A percentile compares a stretch with the other conserved stretches of the same genome.
Evolutionary conservation across 2,113 vertebrate species (phyloP).

Genomic region (Rhadina sibilatrix): DNA sequence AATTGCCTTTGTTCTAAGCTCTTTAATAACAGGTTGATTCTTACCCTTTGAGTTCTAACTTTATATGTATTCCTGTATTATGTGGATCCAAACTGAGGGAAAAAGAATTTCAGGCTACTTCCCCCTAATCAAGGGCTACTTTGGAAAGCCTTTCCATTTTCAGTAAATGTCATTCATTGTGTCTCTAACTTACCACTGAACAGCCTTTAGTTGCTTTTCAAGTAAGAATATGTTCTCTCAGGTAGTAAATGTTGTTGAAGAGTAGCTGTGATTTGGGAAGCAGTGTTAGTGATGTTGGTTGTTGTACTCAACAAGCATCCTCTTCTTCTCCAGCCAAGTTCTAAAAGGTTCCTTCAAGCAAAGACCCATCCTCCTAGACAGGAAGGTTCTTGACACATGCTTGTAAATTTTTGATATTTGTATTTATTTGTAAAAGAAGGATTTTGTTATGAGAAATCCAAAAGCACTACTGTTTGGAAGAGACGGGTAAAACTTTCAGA

Average conservation of each 20-base stretch:
- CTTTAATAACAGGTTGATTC: not conserved
- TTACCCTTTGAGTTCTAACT: not conserved
- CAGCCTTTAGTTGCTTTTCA: not conserved
- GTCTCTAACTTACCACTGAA: not conserved
- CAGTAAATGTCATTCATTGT: not conserved
- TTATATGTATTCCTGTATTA: not conserved
- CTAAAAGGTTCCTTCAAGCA: not conserved
- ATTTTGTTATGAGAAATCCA: not conserved
- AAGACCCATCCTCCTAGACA: not conserved
- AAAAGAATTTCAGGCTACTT: not conserved
- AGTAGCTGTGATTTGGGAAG: not conserved
- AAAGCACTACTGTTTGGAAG: not conserved
- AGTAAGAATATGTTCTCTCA: not conserved
- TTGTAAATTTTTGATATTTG: not conserved
- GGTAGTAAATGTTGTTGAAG: not conserved
- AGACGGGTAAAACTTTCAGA: not conserved
- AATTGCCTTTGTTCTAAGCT: not conserved
- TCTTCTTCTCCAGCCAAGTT: not conserved
- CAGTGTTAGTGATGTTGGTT: accelerated
- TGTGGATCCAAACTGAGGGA: not conserved
- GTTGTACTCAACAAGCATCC: accelerated
- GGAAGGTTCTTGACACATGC: not conserved
- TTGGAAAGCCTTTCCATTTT: not conserved
- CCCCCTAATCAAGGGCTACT: not conserved
- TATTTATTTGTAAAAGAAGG: not conserved